Evolutionary conservation across 1,140 invertebrate genomes (phyloP), one percentile per base, ranked within the genome.

Genomic region (Branchinecta lynchi): DNA sequence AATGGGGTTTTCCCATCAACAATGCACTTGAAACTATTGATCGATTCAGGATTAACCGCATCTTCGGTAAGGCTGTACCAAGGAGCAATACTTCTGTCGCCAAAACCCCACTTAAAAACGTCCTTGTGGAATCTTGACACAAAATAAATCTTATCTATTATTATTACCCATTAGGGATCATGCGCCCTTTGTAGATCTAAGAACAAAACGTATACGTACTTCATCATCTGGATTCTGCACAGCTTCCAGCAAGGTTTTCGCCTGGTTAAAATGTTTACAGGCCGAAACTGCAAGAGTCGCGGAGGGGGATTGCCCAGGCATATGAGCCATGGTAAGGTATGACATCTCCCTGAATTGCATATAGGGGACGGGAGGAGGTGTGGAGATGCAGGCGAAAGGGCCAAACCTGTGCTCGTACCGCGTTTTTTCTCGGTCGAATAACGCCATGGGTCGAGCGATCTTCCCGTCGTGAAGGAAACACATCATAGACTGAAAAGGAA

Each of bases 381-480:
- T 90, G n/a, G 88, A 81, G 3, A 96, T 82, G 43, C 86, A 84
- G 21, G 86, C 86, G 76, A 98, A 93, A 7, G 94, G 90, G 10
- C 87, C 84, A 82, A 98, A 92, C 70, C 95, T 85, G 72, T 96
- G 93, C 76, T 95, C 91, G 78, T 96, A 98, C 46, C 94, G 85
- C 12, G 96, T 91, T 75, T 89, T 85, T 79, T 98, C 95, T 75
- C 86, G 91, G 78, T 96, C 93, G 80, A 96, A 96, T 77, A 91
- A 85, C 45, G 89, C 87, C 76, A 89, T 83, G 0, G 90, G 89
- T 73, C 90, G 85, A 73, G 82, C 84, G 66, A 90, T 79, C 77
- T 86, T 86, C 9, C 82, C 83, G 76, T 89, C 87, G 74, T 87
- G 78, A 65, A 83, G 81, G 71, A 92, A 85, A 44, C 86, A 89